Evolutionary conservation across 2,797 vertebrate genomes (phyloP).

Genomic region (Austrolebias charrua): DNA sequence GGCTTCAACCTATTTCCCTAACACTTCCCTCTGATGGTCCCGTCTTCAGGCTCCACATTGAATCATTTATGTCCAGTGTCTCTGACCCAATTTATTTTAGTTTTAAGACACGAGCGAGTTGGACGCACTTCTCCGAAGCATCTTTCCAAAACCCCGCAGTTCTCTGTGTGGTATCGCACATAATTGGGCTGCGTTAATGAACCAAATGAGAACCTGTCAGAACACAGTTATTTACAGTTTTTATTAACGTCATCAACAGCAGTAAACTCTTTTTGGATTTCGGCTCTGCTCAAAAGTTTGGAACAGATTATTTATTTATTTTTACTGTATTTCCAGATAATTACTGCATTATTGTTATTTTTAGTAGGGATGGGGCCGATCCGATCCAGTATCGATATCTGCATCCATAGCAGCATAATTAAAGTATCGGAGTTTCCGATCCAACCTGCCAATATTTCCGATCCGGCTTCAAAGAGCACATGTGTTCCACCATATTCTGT

Average conservation of each 20-base stretch:
- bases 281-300: slow-evolving; percentile 27
- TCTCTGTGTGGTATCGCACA: slow-evolving; percentile 25
- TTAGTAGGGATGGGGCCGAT: slow-evolving; percentile 28
- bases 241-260: slow-evolving; percentile 24
- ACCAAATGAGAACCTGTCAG: slow-evolving; percentile 18
- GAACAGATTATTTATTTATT: not conserved
- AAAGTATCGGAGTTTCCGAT: too few relatives aligned
- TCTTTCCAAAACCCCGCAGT: slow-evolving; percentile 22
- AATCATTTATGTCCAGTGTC: slow-evolving; percentile 69
- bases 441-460: too few relatives aligned
- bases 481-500: too few relatives aligned
- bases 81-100: slow-evolving; percentile 64
- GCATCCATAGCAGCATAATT: too few relatives aligned
- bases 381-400: too few relatives aligned
- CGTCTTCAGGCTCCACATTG: slow-evolving; percentile 52
- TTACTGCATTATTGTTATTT: slow-evolving; percentile 33
- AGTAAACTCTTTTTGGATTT: slow-evolving; percentile 38
- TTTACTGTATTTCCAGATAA: slow-evolving; percentile 33
- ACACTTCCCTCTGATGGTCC: slow-evolving; percentile 55
- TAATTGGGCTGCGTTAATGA: slow-evolving; percentile 34
- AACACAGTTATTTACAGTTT: slow-evolving; percentile 19
- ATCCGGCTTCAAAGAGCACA: too few relatives aligned
- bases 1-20: slow-evolving; percentile 70
- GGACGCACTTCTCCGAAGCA: slow-evolving; percentile 37
- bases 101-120: slow-evolving; percentile 38